These are phyloP conservation scores for Macaria notata DNA, from an alignment of 2,888 invertebrate species.

Conservation along the genomic window DNA sequence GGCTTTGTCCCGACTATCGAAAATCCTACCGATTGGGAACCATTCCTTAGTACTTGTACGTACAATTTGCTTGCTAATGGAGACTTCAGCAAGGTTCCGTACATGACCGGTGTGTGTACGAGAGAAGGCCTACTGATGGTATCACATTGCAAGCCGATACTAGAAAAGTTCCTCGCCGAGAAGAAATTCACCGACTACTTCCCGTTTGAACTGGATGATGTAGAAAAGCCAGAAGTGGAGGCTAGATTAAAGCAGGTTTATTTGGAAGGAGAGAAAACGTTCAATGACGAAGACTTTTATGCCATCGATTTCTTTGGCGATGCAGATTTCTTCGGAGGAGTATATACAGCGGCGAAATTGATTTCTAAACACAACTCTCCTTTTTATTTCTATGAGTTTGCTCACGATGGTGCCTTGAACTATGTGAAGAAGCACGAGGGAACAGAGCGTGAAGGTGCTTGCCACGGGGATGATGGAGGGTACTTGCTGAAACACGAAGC, in stretches of 20 bases:
- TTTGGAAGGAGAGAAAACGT: slow-evolving; percentile 59
- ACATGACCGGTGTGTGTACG: slow-evolving; percentile 72
- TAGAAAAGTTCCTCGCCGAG: slow-evolving; percentile 46
- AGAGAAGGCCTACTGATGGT: slow-evolving; percentile 71
- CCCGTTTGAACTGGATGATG: slow-evolving; percentile 51
- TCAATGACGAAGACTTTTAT: slow-evolving; percentile 58
- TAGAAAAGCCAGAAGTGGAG: slow-evolving; percentile 48
- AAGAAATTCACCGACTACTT: slow-evolving; percentile 58
- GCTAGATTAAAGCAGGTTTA: slow-evolving; percentile 64
- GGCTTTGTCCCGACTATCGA: slow-evolving; percentile 76
- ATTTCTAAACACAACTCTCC: slow-evolving; percentile 63
- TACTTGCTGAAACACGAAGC: slow-evolving; percentile 75
- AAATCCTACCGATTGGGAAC: slow-evolving; percentile 62
- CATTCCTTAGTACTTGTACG: slow-evolving; percentile 68
- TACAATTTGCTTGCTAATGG: slow-evolving; percentile 61
- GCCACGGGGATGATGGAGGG: slow-evolving; percentile 84
- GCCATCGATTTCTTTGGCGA: slow-evolving; percentile 77
- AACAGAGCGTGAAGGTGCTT: slow-evolving; percentile 74
- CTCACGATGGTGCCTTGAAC: slow-evolving; percentile 80
- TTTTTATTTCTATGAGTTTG: slow-evolving; percentile 82
- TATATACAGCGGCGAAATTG: slow-evolving; percentile 55
- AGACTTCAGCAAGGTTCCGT: slow-evolving; percentile 72
- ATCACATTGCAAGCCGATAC: slow-evolving; percentile 29
- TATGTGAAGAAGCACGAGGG: slow-evolving; percentile 69
- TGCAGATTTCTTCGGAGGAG: slow-evolving; percentile 66